Conservation (phyloP, 2,797 vertebrate genomes). For the Lepilemur septentrionalis region DNA sequence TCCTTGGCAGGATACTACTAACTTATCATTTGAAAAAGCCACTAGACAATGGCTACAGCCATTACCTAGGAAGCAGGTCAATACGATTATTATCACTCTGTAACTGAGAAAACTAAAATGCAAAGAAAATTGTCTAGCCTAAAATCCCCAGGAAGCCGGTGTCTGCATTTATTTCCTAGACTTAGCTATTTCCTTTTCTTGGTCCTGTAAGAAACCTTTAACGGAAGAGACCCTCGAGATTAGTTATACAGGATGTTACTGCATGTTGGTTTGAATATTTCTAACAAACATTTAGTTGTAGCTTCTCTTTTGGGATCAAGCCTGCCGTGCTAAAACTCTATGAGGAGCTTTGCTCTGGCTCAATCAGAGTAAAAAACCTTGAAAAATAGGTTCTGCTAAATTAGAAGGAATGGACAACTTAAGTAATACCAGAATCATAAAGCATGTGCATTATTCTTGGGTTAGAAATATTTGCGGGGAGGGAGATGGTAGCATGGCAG, state of each 20-base stretch:
- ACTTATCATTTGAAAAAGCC: constrained; percentile 41
- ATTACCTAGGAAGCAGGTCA: constrained; percentile 31
- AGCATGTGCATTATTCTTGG: neutral
- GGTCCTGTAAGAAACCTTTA: neutral
- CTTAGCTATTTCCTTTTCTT: neutral
- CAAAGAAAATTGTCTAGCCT: neutral
- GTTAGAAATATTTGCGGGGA: neutral
- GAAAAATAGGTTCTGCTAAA: neutral
- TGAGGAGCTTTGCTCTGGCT: neutral
- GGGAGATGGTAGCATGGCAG: neutral
- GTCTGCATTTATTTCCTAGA: neutral
- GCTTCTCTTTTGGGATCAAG: constrained; percentile 2
- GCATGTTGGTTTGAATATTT: neutral
- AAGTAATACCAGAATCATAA: neutral
- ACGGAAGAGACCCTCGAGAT: neutral
- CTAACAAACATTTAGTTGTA: neutral
- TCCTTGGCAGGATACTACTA: neutral
- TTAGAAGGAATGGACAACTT: neutral
- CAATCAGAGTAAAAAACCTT: neutral
- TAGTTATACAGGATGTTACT: neutral
- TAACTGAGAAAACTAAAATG: constrained; percentile 20
- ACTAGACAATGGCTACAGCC: neutral
- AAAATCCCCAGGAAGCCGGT: neutral
- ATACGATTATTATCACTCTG: neutral
- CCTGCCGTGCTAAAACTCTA: neutral